These are phyloP conservation scores for Nymphalis io DNA, from an alignment of 1,140 invertebrate species.

Conservation along the genomic window DNA sequence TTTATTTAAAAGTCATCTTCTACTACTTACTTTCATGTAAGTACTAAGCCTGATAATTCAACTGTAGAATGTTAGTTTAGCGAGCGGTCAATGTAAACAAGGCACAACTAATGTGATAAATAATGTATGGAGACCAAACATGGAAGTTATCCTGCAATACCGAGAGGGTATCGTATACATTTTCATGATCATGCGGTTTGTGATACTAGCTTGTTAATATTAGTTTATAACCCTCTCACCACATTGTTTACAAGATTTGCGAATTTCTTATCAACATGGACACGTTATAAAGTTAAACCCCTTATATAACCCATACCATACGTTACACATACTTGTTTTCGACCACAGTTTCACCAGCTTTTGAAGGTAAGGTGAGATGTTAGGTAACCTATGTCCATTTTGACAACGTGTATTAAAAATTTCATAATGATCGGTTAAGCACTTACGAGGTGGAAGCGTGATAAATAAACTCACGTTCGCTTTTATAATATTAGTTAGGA, in stretches of 20 bases:
- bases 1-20: background rate
- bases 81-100: conserved; percentile 65
- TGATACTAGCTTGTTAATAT: conserved; percentile 73
- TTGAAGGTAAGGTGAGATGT: too few relatives aligned
- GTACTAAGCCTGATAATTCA: conserved; percentile 4
- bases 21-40: background rate
- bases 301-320: background rate
- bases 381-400: too few relatives aligned
- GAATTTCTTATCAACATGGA: conserved; percentile 47
- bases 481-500: too few relatives aligned
- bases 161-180: conserved; percentile 67
- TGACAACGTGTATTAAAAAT: too few relatives aligned
- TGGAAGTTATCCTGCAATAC: conserved; percentile 65
- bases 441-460: too few relatives aligned
- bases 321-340: too few relatives aligned
- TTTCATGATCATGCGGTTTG: conserved; percentile 77
- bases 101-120: conserved; percentile 71
- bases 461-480: too few relatives aligned
- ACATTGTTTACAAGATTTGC: conserved; percentile 63
- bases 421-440: too few relatives aligned
- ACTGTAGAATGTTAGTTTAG: conserved; percentile 50
- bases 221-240: conserved; percentile 70
- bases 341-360: too few relatives aligned
- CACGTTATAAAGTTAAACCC: conserved; percentile 27
- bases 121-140: conserved; percentile 72